phyloP scores from a whole-genome alignment of 2,797 vertebrate species.

The Pangasius krempfi region DNA sequence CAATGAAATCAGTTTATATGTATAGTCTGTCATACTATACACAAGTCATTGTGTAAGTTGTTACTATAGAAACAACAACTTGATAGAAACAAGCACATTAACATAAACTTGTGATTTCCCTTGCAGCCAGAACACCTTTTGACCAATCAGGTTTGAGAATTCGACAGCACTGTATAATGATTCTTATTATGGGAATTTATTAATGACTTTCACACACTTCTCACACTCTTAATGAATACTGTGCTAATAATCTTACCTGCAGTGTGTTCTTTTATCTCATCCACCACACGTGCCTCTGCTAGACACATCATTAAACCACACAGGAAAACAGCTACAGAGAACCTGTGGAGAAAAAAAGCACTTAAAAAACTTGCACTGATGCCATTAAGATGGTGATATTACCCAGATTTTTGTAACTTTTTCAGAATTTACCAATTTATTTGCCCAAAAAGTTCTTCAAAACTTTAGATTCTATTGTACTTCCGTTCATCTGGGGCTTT shows the following conservation, averaged over 20 bases:
- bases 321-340: constrained; percentile 57
- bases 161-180: no score
- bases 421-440: no score
- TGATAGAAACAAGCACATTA: not conserved
- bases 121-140: not conserved
- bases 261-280: constrained; percentile 27
- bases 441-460: no score
- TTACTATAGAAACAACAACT: not conserved
- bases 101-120: not conserved
- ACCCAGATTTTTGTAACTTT: no score
- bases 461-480: no score
- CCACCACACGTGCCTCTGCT: constrained; percentile 49
- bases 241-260: constrained; percentile 55
- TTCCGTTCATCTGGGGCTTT: no score
- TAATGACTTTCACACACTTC: not conserved
- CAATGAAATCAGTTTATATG: not conserved
- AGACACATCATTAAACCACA: constrained; percentile 51
- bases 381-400: no score
- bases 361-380: no score
- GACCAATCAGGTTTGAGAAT: not conserved
- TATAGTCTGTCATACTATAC: not conserved
- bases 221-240: not conserved
- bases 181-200: not conserved
- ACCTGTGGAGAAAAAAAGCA: constrained; percentile 57
- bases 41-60: not conserved